Evolutionary conservation across 2,797 vertebrate genomes (phyloP), one percentile per base, ranked within the genome.

Genomic region (Crocidura indochinensis): DNA sequence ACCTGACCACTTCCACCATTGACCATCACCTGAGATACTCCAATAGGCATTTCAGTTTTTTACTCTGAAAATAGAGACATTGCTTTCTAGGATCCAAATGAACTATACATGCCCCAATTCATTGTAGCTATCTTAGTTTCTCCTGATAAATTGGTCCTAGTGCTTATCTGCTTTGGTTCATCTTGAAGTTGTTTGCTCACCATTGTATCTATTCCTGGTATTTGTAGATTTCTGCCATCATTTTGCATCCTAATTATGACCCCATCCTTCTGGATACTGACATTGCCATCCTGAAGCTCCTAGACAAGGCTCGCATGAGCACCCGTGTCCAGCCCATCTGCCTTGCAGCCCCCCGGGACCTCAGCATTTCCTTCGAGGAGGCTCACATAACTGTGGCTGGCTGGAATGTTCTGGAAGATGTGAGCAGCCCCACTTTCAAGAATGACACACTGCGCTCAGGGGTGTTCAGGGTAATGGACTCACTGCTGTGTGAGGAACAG

Each of bases 261-360:
- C 99, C 99, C 1, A 97, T 99, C 95, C 98, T 99, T 91, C 98
- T 99, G 6, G 99, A 99, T 94, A 98, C 98, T 0, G 99, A 99
- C 95, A 97, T 99, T 4, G 99, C 99, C 1, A 90, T 99, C 91
- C 96, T 99, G 94, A 99, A 99, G 96, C 98, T 99, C 60, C 95
- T 99, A 92, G 99, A 99, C 97, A 99, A 99, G 97, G 99, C 99
- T 64, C 98, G 98, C 92, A 97, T 99, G 49, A 98, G 99, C 71
- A 99, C 99, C 95, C 98, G 97, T 1, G 98, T 99, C 53, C 97
- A 99, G 76, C 99, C 99, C 27, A 98, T 99, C 94, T 99, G 99
- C 97, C 97, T 99, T 8, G 98, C 98, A 1, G 97, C 98, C 8
- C 71, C 89, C 29, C 97, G 97, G 12, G 98, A 98, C 80, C 97